Evolutionary conservation across 2,113 vertebrate genomes (phyloP).

Genomic region (Tragelaphus strepsiceros): DNA sequence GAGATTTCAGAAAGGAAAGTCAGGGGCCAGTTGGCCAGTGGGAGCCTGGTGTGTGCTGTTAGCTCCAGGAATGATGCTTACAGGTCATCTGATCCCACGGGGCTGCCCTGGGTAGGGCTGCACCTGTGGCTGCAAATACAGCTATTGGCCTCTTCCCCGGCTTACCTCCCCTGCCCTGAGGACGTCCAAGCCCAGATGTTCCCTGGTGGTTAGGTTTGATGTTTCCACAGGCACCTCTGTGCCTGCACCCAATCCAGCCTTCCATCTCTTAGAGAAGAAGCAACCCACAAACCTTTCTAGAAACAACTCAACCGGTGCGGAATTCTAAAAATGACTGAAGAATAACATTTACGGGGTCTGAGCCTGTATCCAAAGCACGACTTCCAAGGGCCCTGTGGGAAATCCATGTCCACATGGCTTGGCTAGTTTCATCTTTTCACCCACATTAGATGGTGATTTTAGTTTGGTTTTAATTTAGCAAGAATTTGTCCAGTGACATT

Average conservation of each 20-base stretch:
- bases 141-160: not conserved
- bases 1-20: not conserved
- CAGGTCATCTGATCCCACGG: not conserved
- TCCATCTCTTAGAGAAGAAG: constrained; percentile 11
- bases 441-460: not conserved
- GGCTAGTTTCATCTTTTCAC: not conserved
- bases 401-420: not conserved
- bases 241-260: not conserved
- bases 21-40: not conserved
- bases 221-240: not conserved
- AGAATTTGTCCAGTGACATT: not conserved
- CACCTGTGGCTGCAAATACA: not conserved
- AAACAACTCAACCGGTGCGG: not conserved
- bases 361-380: not conserved
- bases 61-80: not conserved
- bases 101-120: not conserved
- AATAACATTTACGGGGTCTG: not conserved
- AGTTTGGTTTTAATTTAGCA: constrained; percentile 27
- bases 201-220: not conserved
- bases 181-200: not conserved
- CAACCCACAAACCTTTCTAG: not conserved
- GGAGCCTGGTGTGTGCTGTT: not conserved
- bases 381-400: not conserved
- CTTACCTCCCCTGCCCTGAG: not conserved
- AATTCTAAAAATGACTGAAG: constrained; percentile 40